Conservation (phyloP, 2,888 invertebrate genomes). For the Drosophila helvetica region DNA sequence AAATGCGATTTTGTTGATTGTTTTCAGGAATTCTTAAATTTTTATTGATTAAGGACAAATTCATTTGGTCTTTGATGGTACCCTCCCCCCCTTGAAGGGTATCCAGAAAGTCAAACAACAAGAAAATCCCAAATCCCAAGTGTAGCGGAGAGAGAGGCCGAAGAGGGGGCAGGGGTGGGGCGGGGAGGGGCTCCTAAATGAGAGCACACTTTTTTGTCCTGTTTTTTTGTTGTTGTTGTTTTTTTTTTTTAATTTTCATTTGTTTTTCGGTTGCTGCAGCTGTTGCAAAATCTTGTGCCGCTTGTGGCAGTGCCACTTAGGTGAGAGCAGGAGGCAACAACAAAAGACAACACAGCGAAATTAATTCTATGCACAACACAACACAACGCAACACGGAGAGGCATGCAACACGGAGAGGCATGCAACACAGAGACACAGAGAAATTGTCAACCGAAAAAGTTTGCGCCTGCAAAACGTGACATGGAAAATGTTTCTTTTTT, state of each 20-base stretch:
- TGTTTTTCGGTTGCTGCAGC: constrained; percentile 70
- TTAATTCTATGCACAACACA: constrained; percentile 73
- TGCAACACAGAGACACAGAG: constrained; percentile 45
- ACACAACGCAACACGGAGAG: constrained; percentile 57
- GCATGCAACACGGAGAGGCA: constrained; percentile 38
- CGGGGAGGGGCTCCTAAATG: constrained; percentile 63
- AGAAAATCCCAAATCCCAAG: background rate
- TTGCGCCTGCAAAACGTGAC: constrained; percentile 71
- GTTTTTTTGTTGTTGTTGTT: constrained; percentile 47
- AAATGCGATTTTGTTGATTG: too few species aligned
- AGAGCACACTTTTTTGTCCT: constrained; percentile 75
- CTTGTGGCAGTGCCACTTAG: constrained; percentile 76
- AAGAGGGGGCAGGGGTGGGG: background rate
- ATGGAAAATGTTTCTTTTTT: constrained; percentile 67
- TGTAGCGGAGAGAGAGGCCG: background rate
- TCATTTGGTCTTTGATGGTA: too few species aligned
- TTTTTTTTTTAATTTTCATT: constrained; percentile 16
- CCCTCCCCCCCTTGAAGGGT: background rate
- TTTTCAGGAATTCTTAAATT: too few species aligned
- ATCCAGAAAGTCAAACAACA: background rate
- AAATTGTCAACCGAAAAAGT: constrained; percentile 62
- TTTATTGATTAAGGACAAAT: too few species aligned
- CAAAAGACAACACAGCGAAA: constrained; percentile 76
- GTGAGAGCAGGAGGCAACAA: constrained; percentile 66
- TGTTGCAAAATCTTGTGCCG: constrained; percentile 73